Evolutionary conservation across 1,140 invertebrate species (phyloP).

Genomic region (Cotesia vestalis): DNA sequence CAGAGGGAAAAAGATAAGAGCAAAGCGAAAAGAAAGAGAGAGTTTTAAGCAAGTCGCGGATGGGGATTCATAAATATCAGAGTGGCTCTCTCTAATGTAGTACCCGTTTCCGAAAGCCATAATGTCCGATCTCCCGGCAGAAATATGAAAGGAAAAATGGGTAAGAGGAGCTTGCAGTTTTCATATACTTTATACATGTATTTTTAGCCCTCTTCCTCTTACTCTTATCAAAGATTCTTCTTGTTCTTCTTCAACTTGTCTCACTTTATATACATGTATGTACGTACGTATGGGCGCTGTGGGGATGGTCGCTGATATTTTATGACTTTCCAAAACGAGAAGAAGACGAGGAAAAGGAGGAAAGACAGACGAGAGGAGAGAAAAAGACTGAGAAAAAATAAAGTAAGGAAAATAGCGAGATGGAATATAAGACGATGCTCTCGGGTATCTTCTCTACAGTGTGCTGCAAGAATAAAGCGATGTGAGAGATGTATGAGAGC

Average conservation of each 20-base stretch:
- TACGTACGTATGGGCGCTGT: constrained; percentile 22
- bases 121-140: constrained; percentile 31
- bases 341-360: constrained; percentile 1
- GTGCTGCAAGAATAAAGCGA: constrained; percentile 7
- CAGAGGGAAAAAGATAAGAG: background rate
- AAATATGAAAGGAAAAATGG: constrained; percentile 40
- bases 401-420: background rate
- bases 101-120: constrained; percentile 38
- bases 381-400: background rate
- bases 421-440: constrained; percentile 7
- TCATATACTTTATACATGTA: background rate
- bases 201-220: constrained; percentile 1
- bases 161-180: constrained; percentile 2
- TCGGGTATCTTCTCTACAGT: constrained; percentile 10
- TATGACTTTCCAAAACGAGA: constrained; percentile 30
- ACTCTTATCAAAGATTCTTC: background rate
- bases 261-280: constrained; percentile 30
- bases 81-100: constrained; percentile 38
- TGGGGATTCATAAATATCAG: constrained; percentile 36
- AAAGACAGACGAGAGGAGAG: background rate
- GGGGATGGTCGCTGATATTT: constrained; percentile 32
- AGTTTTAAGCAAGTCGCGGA: constrained; percentile 12
- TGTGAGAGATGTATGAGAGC: constrained; percentile 6
- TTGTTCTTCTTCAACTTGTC: background rate
- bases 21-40: background rate